Evolutionary conservation across 2,888 invertebrate genomes (phyloP).

Genomic region (Drosophila demipolita): DNA sequence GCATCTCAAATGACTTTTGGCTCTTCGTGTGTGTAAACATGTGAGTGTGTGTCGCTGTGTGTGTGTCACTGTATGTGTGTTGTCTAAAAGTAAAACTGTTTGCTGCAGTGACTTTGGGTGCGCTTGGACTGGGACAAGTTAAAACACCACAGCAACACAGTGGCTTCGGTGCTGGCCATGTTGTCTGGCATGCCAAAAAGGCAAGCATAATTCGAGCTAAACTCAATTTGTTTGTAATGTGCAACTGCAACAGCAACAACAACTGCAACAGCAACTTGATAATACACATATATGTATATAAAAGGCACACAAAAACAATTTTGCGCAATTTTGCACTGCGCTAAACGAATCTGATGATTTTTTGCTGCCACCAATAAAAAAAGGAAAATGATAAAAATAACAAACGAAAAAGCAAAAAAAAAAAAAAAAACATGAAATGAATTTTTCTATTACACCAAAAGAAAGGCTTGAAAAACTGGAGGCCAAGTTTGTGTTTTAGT

Average conservation of each 20-base stretch:
- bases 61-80: background rate
- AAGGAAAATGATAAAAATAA: background rate
- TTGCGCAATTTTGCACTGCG: conserved; percentile 70
- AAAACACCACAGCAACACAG: conserved; percentile 5
- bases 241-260: conserved; percentile 40
- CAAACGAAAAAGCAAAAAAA: conserved; percentile 2
- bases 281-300: conserved; percentile 38
- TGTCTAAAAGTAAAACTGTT: conserved; percentile 71
- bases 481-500: conserved; percentile 18
- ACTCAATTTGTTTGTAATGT: conserved; percentile 74
- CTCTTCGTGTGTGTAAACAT: conserved; percentile 25
- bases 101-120: conserved; percentile 71
- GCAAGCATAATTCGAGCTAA: conserved; percentile 71
- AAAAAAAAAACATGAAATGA: conserved; percentile 21
- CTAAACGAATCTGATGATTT: conserved; percentile 71
- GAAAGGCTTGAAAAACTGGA: conserved; percentile 19
- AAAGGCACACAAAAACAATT: conserved; percentile 56
- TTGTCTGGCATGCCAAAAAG: conserved; percentile 55
- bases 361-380: conserved; percentile 28
- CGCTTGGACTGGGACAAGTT: conserved; percentile 63
- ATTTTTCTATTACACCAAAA: conserved; percentile 27
- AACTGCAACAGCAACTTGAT: conserved; percentile 52
- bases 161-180: conserved; percentile 20
- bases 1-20: conserved; percentile 72
- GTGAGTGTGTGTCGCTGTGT: conserved; percentile 2